Percentiles rank a stretch among this genome's conserved stretches.
Conservation (phyloP, 2,888 invertebrate genomes). For the Drosophila limbata region DNA sequence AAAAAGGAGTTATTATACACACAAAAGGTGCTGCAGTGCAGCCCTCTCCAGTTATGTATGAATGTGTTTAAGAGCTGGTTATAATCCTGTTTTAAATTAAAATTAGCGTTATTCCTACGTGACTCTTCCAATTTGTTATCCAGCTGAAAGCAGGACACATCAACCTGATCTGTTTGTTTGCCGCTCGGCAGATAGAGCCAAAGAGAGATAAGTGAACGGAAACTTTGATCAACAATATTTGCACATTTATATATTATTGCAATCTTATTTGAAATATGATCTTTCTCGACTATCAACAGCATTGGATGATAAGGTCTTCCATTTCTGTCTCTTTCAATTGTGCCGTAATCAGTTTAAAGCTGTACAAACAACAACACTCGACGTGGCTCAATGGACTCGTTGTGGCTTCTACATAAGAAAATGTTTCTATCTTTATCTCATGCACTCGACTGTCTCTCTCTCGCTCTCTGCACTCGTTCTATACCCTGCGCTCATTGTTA, state of each 20-base stretch:
- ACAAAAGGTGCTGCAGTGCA: constrained; percentile 26
- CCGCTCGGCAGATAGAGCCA: neutral
- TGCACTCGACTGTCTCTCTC: constrained; percentile 6
- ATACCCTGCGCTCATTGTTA: neutral
- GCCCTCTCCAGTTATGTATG: constrained; percentile 5
- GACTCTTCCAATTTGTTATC: constrained; percentile 8
- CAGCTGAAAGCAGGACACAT: constrained; percentile 4
- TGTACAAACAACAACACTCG: neutral
- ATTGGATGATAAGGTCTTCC: neutral
- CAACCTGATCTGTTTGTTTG: constrained; percentile 4
- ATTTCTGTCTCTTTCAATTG: neutral
- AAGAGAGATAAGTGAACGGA: neutral
- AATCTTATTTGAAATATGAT: neutral
- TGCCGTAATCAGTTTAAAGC: constrained; percentile 1
- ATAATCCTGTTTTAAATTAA: constrained; percentile 34
- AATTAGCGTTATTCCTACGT: constrained; percentile 31
- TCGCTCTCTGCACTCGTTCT: constrained; percentile 5
- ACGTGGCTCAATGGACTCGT: neutral
- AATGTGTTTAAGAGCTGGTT: constrained; percentile 9
- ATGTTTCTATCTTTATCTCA: constrained; percentile 12
- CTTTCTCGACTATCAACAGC: neutral
- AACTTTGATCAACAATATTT: constrained; percentile 3
- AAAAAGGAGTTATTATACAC: neutral
- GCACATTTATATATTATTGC: constrained; percentile 4
- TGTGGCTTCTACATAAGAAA: neutral